These are phyloP conservation scores for Eptatretus atami DNA, from an alignment of 2,797 vertebrate genomes.

Conservation along the genomic window DNA sequence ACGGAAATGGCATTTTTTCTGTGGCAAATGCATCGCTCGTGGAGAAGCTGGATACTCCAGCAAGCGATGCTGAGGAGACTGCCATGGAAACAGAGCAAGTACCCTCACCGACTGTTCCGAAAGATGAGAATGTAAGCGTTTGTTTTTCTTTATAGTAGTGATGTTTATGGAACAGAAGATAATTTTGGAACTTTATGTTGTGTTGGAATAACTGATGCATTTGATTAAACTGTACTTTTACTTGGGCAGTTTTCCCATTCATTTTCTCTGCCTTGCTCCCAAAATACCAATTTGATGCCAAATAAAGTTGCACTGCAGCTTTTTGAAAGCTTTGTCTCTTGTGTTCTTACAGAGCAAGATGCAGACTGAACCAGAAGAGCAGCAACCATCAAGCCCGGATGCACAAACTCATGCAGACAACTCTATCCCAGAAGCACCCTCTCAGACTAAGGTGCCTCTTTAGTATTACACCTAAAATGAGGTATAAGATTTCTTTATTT, in stretches of 20 bases:
- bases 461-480: background rate
- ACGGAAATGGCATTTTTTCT: slow-evolving; percentile 60
- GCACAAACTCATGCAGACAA: slow-evolving; percentile 14
- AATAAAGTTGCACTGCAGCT: too few species aligned
- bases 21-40: slow-evolving; percentile 56
- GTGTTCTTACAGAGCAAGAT: slow-evolving; percentile 26
- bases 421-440: slow-evolving; percentile 11
- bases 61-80: background rate
- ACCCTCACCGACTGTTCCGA: too few species aligned
- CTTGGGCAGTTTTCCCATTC: slow-evolving; percentile 14
- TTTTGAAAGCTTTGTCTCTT: slow-evolving; percentile 18
- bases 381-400: slow-evolving; percentile 29
- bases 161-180: background rate
- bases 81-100: background rate
- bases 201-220: slow-evolving; percentile 16
- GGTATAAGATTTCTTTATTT: background rate
- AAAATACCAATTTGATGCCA: too few species aligned
- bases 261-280: too few species aligned
- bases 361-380: slow-evolving; percentile 21
- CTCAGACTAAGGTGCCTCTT: slow-evolving; percentile 12
- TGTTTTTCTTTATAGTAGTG: slow-evolving; percentile 2
- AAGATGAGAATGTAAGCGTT: slow-evolving; percentile 11
- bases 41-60: slow-evolving; percentile 29
- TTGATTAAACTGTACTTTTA: background rate
- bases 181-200: background rate